Evolutionary conservation across 2,797 vertebrate genomes (phyloP).

Genomic region (Sparidentex hasta): DNA sequence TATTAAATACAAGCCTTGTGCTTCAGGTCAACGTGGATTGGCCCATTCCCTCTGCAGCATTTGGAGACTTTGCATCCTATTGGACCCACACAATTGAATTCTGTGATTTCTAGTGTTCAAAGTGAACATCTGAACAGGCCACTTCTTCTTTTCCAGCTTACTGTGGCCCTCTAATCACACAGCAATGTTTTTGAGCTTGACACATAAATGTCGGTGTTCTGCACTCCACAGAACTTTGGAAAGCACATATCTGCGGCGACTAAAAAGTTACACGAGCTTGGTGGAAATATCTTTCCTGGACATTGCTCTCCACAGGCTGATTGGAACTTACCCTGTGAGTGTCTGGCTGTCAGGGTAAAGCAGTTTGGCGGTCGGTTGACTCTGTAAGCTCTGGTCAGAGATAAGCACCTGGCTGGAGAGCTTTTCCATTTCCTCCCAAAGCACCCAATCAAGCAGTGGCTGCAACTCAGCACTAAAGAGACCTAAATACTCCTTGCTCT

Average conservation of each 20-base stretch:
- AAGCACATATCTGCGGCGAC: constrained; percentile 36
- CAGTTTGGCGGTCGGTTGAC: constrained; percentile 72
- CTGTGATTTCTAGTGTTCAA: neutral
- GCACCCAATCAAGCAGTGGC: constrained; percentile 77
- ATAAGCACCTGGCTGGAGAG: constrained; percentile 85
- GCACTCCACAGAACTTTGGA: constrained; percentile 52
- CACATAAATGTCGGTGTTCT: constrained; percentile 28
- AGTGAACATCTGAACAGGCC: constrained; percentile 1
- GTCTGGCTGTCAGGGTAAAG: constrained; percentile 69
- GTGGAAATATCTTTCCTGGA: constrained; percentile 68
- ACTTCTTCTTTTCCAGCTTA: neutral
- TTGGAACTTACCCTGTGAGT: constrained; percentile 67
- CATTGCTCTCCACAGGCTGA: constrained; percentile 67
- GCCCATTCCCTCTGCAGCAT: constrained; percentile 5
- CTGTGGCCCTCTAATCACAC: constrained; percentile 4
- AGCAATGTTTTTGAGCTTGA: constrained; percentile 22
- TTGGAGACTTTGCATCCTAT: neutral
- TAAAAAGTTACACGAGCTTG: constrained; percentile 60
- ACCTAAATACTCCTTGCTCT: constrained; percentile 72
- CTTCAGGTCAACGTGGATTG: neutral
- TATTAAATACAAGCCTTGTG: neutral
- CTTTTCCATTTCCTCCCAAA: constrained; percentile 82
- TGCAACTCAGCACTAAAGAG: constrained; percentile 78
- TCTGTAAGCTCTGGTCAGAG: constrained; percentile 81
- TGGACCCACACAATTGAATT: constrained; percentile 5